A percentile compares a stretch with the other conserved stretches of the same genome.
Evolutionary conservation across 2,888 invertebrate genomes (phyloP).

Genomic region (Watsonalla binaria): DNA sequence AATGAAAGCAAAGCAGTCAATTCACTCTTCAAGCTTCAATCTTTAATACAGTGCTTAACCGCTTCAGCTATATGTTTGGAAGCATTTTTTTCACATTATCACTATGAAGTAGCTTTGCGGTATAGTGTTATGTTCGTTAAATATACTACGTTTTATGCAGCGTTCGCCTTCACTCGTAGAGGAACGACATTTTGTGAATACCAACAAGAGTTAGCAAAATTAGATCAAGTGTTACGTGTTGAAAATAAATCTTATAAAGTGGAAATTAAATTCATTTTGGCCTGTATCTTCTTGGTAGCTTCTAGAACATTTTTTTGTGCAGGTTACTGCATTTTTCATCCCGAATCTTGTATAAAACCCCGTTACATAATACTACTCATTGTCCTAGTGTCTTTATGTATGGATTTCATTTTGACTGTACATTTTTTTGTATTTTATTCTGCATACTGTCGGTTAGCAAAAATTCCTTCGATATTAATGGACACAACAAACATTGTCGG

Average conservation of each 20-base stretch:
- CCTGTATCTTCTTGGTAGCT: background rate
- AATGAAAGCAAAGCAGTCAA: background rate
- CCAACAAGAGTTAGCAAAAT: conserved; percentile 1
- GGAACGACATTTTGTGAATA: background rate
- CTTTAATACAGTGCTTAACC: background rate
- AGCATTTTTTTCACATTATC: background rate
- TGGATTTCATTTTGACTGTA: conserved; percentile 8
- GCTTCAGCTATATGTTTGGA: background rate
- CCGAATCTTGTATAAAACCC: conserved; percentile 2
- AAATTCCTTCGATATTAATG: conserved; percentile 3
- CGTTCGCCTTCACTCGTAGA: background rate
- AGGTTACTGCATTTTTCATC: background rate
- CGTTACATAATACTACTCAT: background rate
- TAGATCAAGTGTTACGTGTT: conserved; percentile 2
- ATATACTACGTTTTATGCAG: background rate
- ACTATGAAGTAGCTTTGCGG: background rate
- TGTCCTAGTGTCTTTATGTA: conserved; percentile 3
- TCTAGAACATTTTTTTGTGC: background rate
- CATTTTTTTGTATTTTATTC: conserved; percentile 12
- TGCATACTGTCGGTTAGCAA: conserved; percentile 8
- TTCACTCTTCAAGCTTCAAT: background rate
- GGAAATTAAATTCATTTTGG: conserved; percentile 4
- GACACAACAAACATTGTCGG: conserved; percentile 1
- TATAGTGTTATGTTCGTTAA: background rate
- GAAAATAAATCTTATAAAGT: conserved; percentile 1